Base-by-base conservation (phyloP, 2,113 vertebrate genomes). In the Pica pica region DNA sequence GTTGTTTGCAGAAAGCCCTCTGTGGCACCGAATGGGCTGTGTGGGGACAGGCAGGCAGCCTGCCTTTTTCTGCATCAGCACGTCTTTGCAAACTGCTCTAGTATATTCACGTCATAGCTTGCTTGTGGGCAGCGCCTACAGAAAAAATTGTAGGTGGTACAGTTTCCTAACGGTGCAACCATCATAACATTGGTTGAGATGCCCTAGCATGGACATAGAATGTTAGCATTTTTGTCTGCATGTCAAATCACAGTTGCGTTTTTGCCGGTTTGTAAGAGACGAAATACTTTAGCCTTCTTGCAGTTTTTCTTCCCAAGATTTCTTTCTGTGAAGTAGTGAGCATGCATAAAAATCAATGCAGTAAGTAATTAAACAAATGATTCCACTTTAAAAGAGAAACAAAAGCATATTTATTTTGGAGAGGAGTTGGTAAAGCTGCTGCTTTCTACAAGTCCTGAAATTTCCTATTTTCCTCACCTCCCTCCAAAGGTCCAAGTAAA, bases 141-240 rank as follows among this genome's bases (percentile, higher is more conserved):
- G 74, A 71, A 85, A 70, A 44, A 37, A 8, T 6, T 31, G n/a
- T 50, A 31, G 42, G 26, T 26, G 9, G 26, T 47, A 5, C 19
- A 31, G 13, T 37, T 90, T 82, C 69, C 47, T 44, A 46, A 18
- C 35, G 42, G 8, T 49, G 60, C 50, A 78, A 35, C 12, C 11
- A 2, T 37, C 3, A 0, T 41, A 39, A n/a, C 0, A 0, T 0
- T 49, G 6, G 11, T 63, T 37, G 35, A 79, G 47, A 42, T 26
- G 28, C 11, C 42, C 79, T 16, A 53, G 17, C 46, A 15, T 3
- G 27, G 42, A 65, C 78, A 56, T 37, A 30, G 24, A 77, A 59
- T 61, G 15, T 35, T 50, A 35, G 12, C 52, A 30, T 60, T 83
- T 86, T 80, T 77, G 46, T 60, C 71, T 56, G 20, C 0, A 0